A percentile compares a stretch with the other conserved stretches of the same genome.
Evolutionary conservation across 2,797 vertebrate genomes (phyloP).

Genomic region (Odontamblyopus rebecca): DNA sequence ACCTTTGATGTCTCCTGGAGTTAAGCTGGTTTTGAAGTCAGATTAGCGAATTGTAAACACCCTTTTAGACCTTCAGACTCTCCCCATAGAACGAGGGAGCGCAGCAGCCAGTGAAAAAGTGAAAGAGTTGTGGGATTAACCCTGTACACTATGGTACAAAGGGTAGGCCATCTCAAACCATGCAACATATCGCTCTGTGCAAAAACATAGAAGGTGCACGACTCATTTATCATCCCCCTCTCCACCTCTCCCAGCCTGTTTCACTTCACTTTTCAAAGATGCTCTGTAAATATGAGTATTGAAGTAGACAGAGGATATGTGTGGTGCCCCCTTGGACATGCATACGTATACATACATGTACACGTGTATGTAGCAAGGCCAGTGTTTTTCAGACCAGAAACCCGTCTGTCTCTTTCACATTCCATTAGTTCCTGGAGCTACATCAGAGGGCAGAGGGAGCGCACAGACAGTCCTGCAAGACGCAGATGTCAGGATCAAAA

Average conservation of each 20-base stretch:
- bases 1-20: constrained; percentile 80
- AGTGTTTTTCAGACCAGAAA: constrained; percentile 78
- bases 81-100: constrained; percentile 58
- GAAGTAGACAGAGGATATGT: constrained; percentile 57
- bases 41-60: constrained; percentile 80
- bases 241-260: constrained; percentile 27
- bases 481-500: constrained; percentile 84
- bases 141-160: constrained; percentile 61
- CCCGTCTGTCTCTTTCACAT: constrained; percentile 93
- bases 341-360: constrained; percentile 38
- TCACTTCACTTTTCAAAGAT: constrained; percentile 34
- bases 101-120: constrained; percentile 55
- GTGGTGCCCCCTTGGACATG: constrained; percentile 45
- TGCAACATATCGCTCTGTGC: constrained; percentile 34
- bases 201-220: constrained; percentile 41
- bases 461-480: constrained; percentile 95
- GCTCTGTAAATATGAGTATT: constrained; percentile 41
- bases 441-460: constrained; percentile 96
- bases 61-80: constrained; percentile 76
- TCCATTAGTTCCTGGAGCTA: constrained; percentile 99
- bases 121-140: constrained; percentile 68
- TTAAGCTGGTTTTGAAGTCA: constrained; percentile 80
- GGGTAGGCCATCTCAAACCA: constrained; percentile 51
- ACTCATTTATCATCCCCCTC: constrained; percentile 34
- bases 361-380: constrained; percentile 66